Evolutionary conservation across 2,888 invertebrate species (phyloP).

Genomic region (Meteorus colon): DNA sequence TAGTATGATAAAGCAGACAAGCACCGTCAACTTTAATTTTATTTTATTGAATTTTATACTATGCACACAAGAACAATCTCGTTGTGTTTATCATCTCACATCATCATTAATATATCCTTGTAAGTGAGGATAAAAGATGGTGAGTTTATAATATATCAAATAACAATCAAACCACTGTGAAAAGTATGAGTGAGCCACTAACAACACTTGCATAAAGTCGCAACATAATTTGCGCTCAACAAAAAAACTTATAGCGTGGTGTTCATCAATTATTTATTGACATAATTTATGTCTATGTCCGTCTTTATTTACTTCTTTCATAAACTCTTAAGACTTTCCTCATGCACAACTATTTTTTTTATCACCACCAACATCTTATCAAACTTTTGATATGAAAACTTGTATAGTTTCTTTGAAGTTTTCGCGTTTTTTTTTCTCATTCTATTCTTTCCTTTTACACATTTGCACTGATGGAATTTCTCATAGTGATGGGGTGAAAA

Average conservation of each 20-base stretch:
- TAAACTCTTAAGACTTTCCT: neutral
- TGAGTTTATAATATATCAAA: too few species aligned
- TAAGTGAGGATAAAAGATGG: too few species aligned
- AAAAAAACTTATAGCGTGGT: neutral
- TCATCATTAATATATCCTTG: too few species aligned
- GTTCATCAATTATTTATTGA: constrained; percentile 29
- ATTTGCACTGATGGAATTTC: constrained; percentile 5
- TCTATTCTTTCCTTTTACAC: neutral
- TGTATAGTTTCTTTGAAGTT: neutral
- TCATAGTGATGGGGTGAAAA: neutral
- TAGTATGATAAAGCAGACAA: too few species aligned
- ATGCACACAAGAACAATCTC: too few species aligned
- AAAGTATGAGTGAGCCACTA: too few species aligned
- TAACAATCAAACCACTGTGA: too few species aligned
- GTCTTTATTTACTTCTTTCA: neutral
- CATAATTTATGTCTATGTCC: constrained; percentile 22
- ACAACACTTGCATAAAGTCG: too few species aligned
- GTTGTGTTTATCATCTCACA: too few species aligned
- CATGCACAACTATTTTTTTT: constrained; percentile 17
- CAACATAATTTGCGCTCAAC: neutral
- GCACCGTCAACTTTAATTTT: too few species aligned
- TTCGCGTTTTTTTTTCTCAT: neutral
- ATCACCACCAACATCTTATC: neutral
- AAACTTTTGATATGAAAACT: constrained; percentile 8
- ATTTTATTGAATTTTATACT: too few species aligned